phyloP scores from a whole-genome alignment of 2,888 invertebrate genomes.

The Drosophila meridiana region DNA sequence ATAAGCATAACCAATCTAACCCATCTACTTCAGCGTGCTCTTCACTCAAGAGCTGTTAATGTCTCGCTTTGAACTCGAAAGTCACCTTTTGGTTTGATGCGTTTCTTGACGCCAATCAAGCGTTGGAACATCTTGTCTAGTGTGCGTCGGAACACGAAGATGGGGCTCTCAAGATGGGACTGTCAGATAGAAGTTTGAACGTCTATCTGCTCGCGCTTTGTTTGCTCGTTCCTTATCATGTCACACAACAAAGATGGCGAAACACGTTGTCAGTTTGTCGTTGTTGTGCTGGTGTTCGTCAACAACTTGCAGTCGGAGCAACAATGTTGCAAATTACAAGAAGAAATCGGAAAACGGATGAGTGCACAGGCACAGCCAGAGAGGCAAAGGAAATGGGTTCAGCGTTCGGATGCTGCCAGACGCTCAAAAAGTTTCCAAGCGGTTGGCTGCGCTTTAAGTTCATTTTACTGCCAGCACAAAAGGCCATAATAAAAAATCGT shows the following conservation, averaged over 20 bases:
- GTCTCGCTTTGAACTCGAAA: constrained; percentile 66
- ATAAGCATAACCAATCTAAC: neutral
- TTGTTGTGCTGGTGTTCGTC: constrained; percentile 6
- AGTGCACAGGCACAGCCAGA: constrained; percentile 57
- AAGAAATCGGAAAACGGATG: constrained; percentile 56
- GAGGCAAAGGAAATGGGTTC: neutral
- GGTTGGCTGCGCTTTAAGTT: constrained; percentile 67
- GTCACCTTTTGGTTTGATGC: constrained; percentile 71
- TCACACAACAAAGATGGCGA: constrained; percentile 54
- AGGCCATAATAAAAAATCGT: constrained; percentile 57
- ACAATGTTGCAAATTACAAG: constrained; percentile 73
- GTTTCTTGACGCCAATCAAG: constrained; percentile 77
- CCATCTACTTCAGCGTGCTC: neutral
- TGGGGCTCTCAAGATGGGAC: constrained; percentile 4
- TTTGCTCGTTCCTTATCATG: constrained; percentile 55
- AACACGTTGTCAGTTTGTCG: constrained; percentile 10
- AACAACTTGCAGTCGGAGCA: constrained; percentile 45
- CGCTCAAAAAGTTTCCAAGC: constrained; percentile 70
- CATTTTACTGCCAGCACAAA: constrained; percentile 50
- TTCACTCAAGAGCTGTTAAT: constrained; percentile 9
- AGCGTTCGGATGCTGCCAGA: constrained; percentile 47
- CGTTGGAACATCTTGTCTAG: constrained; percentile 36
- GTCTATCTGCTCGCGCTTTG: constrained; percentile 46
- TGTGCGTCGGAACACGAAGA: constrained; percentile 3
- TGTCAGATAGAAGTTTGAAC: constrained; percentile 4